Conservation (phyloP, 2,888 invertebrate species). For the Athetis lepigone region DNA sequence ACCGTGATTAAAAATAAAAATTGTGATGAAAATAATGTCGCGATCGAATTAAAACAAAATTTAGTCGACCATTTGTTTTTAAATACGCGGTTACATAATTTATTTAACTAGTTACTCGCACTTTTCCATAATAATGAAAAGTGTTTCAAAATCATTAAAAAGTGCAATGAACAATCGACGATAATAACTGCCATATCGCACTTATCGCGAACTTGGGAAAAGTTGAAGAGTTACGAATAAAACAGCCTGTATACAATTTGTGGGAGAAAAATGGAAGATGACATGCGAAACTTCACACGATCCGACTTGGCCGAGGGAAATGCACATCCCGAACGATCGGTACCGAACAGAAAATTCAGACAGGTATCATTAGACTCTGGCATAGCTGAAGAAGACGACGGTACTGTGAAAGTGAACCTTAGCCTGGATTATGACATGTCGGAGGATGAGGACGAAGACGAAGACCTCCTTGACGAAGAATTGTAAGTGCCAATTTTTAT, state of each 20-base stretch:
- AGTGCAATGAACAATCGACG: neutral
- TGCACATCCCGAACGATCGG: slow-evolving; percentile 46
- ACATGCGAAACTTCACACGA: slow-evolving; percentile 70
- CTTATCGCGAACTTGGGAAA: slow-evolving; percentile 18
- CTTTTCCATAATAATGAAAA: neutral
- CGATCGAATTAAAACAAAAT: slow-evolving; percentile 18
- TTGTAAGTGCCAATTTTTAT: slow-evolving; percentile 25
- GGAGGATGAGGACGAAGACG: slow-evolving; percentile 73
- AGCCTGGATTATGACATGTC: slow-evolving; percentile 72
- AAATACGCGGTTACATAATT: neutral
- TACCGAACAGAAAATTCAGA: slow-evolving; percentile 57
- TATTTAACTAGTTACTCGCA: neutral
- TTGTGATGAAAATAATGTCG: slow-evolving; percentile 12
- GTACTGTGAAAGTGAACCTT: slow-evolving; percentile 43
- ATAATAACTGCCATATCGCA: neutral
- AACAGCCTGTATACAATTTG: slow-evolving; percentile 68
- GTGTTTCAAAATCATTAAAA: neutral
- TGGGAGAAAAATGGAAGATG: slow-evolving; percentile 66
- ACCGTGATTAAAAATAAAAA: slow-evolving; percentile 46
- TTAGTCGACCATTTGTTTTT: neutral
- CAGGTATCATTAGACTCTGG: slow-evolving; percentile 75
- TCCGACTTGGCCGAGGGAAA: slow-evolving; percentile 60
- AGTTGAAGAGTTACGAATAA: slow-evolving; percentile 40
- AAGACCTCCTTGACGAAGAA: slow-evolving; percentile 56
- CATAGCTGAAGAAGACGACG: slow-evolving; percentile 69